Evolutionary conservation across 2,888 invertebrate species (phyloP), one percentile per base, ranked within the genome.

Genomic region (Tuberolachnus salignus): DNA sequence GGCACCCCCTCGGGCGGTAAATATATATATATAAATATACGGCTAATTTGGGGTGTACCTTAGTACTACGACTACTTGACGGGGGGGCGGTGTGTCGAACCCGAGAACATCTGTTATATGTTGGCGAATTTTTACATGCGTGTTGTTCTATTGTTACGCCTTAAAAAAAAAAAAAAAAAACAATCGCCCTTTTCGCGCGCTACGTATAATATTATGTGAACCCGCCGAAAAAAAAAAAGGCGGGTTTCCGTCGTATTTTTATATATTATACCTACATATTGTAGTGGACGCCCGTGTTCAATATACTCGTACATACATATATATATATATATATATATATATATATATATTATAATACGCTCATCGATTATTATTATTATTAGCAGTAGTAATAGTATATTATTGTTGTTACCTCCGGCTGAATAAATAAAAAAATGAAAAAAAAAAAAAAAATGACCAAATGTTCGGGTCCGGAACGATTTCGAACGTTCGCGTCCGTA

Each of bases 31-130:
- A 6, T 34, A n/a, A 13, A 21, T 49, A 78, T 10, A 78, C 78
- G 69, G 78, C 78, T 69, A 78, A 78, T 78, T 78, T 61, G 67
- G 78, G 69, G 78, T 78, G 69, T 69, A 51, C 51, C 64, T 51
- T 53, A 57, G n/a, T n/a, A n/a, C n/a, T n/a, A n/a, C n/a, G n/a
- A n/a, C 34, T 46, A 67, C 67, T 78, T 69, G 78, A 78, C 78
- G 78, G 75, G 75, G 75, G 75, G 75, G 75, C 75, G n/a, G n/a
- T 34, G 34, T 34, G 34, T 34, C 3, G 78, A 59, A n/a, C 72
- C 21, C 46, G 63, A 3, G 51, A 51, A 78, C 78, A 78, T 78
- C 78, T 78, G 78, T 78, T 78, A 26, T 66, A 4, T 42, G 46
- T 67, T 49, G 16, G 49, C 34, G 59, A 42, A 16, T 49, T 66